These are phyloP conservation scores for Tineola bisselliella DNA, from an alignment of 2,888 invertebrate species.

Conservation along the genomic window DNA sequence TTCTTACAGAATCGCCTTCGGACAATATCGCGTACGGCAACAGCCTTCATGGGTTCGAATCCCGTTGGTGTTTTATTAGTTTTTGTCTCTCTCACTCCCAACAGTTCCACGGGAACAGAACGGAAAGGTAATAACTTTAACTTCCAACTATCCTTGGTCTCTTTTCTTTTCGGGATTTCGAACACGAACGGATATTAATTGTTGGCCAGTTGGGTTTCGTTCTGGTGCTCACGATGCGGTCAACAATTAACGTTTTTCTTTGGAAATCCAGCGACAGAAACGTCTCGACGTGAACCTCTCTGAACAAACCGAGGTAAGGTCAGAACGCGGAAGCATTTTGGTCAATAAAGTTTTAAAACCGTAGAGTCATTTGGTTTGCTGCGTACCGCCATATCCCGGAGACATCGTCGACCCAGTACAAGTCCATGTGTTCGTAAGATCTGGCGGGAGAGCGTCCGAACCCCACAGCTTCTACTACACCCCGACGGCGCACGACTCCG, in stretches of 20 bases:
- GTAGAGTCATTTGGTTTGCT: constrained; percentile 88
- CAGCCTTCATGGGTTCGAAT: constrained; percentile 4
- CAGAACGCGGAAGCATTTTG: background rate
- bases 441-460: constrained; percentile 88
- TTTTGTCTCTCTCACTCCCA: background rate
- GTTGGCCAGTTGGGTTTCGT: no score
- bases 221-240: no score
- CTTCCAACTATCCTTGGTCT: background rate
- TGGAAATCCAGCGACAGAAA: no score
- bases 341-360: constrained; percentile 3
- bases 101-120: background rate
- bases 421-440: constrained; percentile 81
- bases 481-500: constrained; percentile 50
- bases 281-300: no score
- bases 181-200: background rate
- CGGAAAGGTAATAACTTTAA: background rate
- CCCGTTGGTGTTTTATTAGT: constrained; percentile 1
- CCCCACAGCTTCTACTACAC: constrained; percentile 86
- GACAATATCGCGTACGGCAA: background rate
- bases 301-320: no score
- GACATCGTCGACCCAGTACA: constrained; percentile 76
- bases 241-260: no score
- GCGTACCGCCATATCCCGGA: constrained; percentile 80
- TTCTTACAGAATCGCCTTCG: background rate
- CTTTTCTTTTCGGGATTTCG: background rate